Conservation (phyloP, 2,888 invertebrate genomes). For the Dioctria linearis region DNA sequence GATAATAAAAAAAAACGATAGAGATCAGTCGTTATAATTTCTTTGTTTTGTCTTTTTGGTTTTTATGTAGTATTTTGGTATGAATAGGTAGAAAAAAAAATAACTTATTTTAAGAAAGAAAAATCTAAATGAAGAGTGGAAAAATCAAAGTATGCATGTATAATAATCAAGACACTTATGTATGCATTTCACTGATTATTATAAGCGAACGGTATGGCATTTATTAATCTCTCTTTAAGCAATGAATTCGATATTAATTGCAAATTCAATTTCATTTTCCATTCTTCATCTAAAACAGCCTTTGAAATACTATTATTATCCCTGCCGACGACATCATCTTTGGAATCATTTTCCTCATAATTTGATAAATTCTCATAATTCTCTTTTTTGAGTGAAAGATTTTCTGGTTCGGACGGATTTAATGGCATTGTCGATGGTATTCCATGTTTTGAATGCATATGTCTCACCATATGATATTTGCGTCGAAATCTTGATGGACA, state of each 20-base stretch:
- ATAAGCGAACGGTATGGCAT: slow-evolving; percentile 70
- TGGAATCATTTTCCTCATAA: slow-evolving; percentile 62
- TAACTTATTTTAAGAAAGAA: neutral
- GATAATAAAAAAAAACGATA: slow-evolving; percentile 3
- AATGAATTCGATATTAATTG: slow-evolving; percentile 70
- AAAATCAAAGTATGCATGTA: slow-evolving; percentile 21
- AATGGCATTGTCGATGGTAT: slow-evolving; percentile 63
- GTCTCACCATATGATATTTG: slow-evolving; percentile 73
- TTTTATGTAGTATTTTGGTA: slow-evolving; percentile 37
- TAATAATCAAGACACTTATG: slow-evolving; percentile 10
- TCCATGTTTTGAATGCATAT: slow-evolving; percentile 71
- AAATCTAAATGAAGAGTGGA: slow-evolving; percentile 9
- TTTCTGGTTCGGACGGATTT: slow-evolving; percentile 63
- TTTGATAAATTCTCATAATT: slow-evolving; percentile 59
- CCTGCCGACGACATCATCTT: slow-evolving; percentile 15
- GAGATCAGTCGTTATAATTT: slow-evolving; percentile 25
- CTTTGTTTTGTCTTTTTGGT: slow-evolving; percentile 44
- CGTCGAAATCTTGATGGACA: slow-evolving; percentile 72
- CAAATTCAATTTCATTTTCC: slow-evolving; percentile 71
- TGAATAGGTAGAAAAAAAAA: slow-evolving; percentile 10
- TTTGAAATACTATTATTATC: slow-evolving; percentile 36
- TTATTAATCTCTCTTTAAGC: slow-evolving; percentile 70
- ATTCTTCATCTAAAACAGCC: slow-evolving; percentile 64
- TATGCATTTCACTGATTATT: slow-evolving; percentile 66
- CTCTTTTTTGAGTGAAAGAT: slow-evolving; percentile 67